These are phyloP conservation scores for Garrulus glandarius DNA, from an alignment of 2,797 vertebrate genomes.

Conservation along the genomic window DNA sequence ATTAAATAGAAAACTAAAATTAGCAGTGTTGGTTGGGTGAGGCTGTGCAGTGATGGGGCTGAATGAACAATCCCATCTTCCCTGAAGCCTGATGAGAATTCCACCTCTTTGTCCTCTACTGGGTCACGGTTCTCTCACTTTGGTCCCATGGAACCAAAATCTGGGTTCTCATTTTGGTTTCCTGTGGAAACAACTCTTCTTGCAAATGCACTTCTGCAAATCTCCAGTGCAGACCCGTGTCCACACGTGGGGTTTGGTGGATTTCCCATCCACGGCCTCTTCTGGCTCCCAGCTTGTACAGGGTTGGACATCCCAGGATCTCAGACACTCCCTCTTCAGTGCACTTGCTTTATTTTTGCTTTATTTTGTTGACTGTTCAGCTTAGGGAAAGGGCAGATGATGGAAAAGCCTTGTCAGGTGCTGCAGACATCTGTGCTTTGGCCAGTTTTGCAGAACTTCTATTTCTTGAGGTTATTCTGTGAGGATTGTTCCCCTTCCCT, in stretches of 20 bases:
- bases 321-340: background rate
- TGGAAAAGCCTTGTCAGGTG: background rate
- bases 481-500: background rate
- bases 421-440: background rate
- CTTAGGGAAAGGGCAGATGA: background rate
- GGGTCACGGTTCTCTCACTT: fast-evolving
- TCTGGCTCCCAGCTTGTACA: background rate
- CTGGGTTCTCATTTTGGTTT: background rate
- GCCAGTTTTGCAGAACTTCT: background rate
- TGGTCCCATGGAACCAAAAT: background rate
- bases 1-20: background rate
- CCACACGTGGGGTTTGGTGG: fast-evolving
- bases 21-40: background rate
- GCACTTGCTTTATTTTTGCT: background rate
- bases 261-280: background rate
- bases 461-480: background rate
- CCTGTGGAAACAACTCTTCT: background rate
- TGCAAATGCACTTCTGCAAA: fast-evolving
- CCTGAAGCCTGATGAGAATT: background rate
- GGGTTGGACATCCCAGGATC: background rate
- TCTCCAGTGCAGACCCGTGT: fast-evolving
- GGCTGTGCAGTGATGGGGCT: too few species aligned
- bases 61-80: background rate
- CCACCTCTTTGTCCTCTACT: background rate
- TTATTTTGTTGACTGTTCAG: background rate